A percentile compares a stretch with the other conserved stretches of the same genome.
phyloP scores from a whole-genome alignment of 1,140 invertebrate genomes.

The Anoplolepis gracilipes region DNA sequence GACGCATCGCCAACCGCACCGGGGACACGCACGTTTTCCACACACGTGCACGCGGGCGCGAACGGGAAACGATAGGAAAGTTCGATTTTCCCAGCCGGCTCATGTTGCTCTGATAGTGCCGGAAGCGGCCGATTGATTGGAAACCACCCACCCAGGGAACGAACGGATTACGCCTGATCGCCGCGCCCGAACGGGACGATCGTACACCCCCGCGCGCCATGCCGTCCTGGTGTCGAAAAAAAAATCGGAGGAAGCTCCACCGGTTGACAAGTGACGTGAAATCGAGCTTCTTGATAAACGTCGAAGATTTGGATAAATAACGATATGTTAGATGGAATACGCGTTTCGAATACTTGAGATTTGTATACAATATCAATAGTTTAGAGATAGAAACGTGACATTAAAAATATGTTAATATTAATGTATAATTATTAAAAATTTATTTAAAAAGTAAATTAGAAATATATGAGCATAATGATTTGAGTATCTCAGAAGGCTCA shows the following conservation, averaged over 20 bases:
- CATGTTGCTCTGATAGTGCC: conserved; percentile 85
- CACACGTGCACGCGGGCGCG: conserved; percentile 53
- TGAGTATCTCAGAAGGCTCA: background rate
- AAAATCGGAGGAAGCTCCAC: conserved; percentile 23
- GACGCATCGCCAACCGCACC: conserved; percentile 68
- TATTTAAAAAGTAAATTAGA: background rate
- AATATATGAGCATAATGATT: background rate
- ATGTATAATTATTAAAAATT: background rate
- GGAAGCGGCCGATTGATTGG: conserved; percentile 86
- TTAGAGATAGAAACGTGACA: background rate
- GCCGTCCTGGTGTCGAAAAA: conserved; percentile 76
- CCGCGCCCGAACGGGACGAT: conserved; percentile 30
- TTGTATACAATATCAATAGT: background rate
- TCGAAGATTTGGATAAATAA: background rate
- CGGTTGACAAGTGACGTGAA: background rate
- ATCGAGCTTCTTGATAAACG: background rate
- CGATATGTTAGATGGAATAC: background rate
- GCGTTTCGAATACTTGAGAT: background rate
- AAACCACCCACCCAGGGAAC: conserved; percentile 75
- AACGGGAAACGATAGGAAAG: conserved; percentile 82
- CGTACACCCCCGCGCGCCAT: conserved; percentile 56
- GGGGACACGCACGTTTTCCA: conserved; percentile 72
- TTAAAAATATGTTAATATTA: background rate
- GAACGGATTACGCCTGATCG: conserved; percentile 71
- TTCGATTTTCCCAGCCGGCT: conserved; percentile 84